Percentiles rank a stretch among this genome's conserved stretches.
phyloP scores from a whole-genome alignment of 2,888 invertebrate species.

The Dynastes tityus region DNA sequence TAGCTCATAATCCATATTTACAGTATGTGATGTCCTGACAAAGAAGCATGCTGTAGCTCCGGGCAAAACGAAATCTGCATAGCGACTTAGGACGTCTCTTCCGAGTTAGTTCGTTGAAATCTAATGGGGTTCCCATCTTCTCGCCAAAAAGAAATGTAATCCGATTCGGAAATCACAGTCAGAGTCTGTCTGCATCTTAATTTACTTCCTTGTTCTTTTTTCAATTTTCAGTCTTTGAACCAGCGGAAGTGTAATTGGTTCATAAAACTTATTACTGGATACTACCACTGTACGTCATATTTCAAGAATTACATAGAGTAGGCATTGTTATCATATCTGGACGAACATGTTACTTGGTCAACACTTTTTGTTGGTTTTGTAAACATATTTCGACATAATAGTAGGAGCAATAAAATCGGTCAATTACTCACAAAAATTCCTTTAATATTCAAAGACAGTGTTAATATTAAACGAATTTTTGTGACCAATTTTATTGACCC shows the following conservation, averaged over 20 bases:
- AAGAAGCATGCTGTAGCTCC: not conserved
- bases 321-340: no score
- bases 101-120: conserved; percentile 1
- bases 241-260: not conserved
- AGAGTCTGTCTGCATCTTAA: not conserved
- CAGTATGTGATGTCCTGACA: conserved; percentile 3
- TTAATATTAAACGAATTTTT: no score
- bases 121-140: conserved; percentile 20
- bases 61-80: conserved; percentile 9
- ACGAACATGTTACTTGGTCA: no score
- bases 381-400: no score
- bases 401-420: no score
- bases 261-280: not conserved
- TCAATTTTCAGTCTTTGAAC: not conserved
- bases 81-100: conserved; percentile 5
- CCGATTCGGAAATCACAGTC: not conserved
- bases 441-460: no score
- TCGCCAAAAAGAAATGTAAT: not conserved
- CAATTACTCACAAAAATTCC: no score
- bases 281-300: not conserved
- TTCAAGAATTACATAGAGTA: no score
- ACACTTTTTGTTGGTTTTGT: no score
- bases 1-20: conserved; percentile 4
- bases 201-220: not conserved
- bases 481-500: no score